These are phyloP conservation scores for Trichechus manatus DNA, from an alignment of 2,113 vertebrate genomes.

Conservation along the genomic window DNA sequence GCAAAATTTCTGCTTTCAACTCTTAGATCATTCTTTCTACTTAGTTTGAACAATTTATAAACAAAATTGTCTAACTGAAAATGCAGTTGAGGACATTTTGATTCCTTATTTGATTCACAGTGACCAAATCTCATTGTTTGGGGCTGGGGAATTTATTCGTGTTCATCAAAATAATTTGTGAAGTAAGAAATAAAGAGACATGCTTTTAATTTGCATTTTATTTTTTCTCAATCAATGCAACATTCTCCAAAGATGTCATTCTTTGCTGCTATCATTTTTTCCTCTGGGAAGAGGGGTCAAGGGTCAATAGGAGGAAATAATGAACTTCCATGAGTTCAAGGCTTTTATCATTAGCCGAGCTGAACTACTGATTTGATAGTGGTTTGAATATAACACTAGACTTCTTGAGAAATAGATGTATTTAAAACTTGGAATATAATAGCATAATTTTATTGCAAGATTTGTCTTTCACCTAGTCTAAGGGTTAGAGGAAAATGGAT, in stretches of 20 bases:
- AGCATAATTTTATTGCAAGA: constrained; percentile 32
- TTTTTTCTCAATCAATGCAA: constrained; percentile 10
- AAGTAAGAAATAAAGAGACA: constrained; percentile 29
- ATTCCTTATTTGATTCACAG: constrained; percentile 34
- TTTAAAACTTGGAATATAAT: constrained; percentile 46
- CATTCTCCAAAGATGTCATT: constrained; percentile 32
- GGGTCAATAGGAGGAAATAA: not conserved
- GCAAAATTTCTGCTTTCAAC: constrained; percentile 64
- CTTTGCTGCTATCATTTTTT: not conserved
- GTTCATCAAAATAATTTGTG: constrained; percentile 59
- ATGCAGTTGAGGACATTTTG: not conserved
- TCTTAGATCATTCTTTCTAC: constrained; percentile 55
- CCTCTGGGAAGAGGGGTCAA: not conserved
- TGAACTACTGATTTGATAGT: not conserved
- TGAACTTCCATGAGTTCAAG: not conserved
- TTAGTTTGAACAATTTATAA: constrained; percentile 44
- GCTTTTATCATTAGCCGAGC: not conserved
- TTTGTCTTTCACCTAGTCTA: constrained; percentile 18
- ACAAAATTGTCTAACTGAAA: constrained; percentile 46
- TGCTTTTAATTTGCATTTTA: constrained; percentile 38
- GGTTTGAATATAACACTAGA: not conserved
- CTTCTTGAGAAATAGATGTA: constrained; percentile 45
- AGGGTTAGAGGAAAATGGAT: constrained; percentile 48
- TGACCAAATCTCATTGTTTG: constrained; percentile 41
- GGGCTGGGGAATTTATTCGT: not conserved